phyloP scores from a whole-genome alignment of 2,113 vertebrate genomes.

The Chroicocephalus ridibundus region DNA sequence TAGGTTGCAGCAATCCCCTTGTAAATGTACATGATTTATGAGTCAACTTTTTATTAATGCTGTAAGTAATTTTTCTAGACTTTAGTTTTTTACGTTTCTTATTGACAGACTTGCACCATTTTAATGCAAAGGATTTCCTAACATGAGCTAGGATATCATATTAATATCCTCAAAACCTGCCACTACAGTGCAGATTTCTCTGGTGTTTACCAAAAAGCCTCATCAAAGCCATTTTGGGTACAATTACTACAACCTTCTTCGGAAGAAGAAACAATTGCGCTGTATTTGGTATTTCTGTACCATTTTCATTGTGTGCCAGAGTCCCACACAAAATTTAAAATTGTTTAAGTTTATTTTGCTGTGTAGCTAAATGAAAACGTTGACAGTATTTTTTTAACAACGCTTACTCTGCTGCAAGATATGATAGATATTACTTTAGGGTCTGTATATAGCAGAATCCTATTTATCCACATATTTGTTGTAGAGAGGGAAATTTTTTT shows the following conservation, averaged over 20 bases:
- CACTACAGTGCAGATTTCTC: neutral
- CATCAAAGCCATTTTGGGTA: neutral
- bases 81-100: neutral
- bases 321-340: neutral
- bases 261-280: neutral
- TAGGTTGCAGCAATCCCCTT: neutral
- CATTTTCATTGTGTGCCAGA: neutral
- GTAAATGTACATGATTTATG: neutral
- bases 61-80: neutral
- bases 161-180: neutral
- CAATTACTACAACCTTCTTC: neutral
- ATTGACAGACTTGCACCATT: neutral
- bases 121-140: neutral
- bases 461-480: neutral
- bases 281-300: neutral
- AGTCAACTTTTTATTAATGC: neutral
- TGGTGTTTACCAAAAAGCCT: neutral
- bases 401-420: neutral
- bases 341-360: neutral
- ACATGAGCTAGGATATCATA: neutral
- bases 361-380: neutral
- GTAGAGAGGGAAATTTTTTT: neutral
- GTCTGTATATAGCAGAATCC: neutral
- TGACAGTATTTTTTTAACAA: neutral
- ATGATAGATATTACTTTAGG: neutral